Percentiles rank a stretch among this genome's conserved stretches.
Evolutionary conservation across 1,140 invertebrate species (phyloP).

Genomic region (Ceratitis capitata): DNA sequence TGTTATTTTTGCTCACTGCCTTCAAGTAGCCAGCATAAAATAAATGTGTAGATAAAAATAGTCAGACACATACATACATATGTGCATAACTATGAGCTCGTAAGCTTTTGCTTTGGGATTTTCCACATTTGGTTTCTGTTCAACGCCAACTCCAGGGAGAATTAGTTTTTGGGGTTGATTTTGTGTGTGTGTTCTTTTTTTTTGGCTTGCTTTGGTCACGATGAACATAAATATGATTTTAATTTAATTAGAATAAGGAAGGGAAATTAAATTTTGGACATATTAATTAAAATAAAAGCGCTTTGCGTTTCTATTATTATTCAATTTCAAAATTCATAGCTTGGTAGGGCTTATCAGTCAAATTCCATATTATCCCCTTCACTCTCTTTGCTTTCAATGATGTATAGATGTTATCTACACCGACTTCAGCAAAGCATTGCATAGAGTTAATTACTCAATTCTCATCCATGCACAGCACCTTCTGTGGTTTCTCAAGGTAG

Average conservation of each 20-base stretch:
- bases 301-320: too few relatives aligned
- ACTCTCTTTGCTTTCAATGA: too few relatives aligned
- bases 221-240: neutral
- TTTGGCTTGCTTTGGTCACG: neutral
- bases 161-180: neutral
- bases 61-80: neutral
- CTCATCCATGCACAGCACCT: too few relatives aligned
- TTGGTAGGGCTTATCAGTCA: too few relatives aligned
- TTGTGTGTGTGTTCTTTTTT: neutral
- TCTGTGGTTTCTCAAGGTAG: too few relatives aligned
- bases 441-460: too few relatives aligned
- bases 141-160: neutral
- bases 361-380: too few relatives aligned
- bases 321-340: too few relatives aligned
- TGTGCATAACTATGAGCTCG: neutral
- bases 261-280: neutral
- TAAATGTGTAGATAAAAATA: neutral
- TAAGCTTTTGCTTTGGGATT: neutral
- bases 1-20: neutral
- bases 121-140: neutral
- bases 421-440: too few relatives aligned
- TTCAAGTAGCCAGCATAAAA: neutral
- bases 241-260: slow-evolving; percentile 5
- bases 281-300: neutral
- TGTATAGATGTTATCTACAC: too few relatives aligned